These are phyloP conservation scores for Furcifer pardalis DNA, from an alignment of 2,797 vertebrate species.

Conservation along the genomic window DNA sequence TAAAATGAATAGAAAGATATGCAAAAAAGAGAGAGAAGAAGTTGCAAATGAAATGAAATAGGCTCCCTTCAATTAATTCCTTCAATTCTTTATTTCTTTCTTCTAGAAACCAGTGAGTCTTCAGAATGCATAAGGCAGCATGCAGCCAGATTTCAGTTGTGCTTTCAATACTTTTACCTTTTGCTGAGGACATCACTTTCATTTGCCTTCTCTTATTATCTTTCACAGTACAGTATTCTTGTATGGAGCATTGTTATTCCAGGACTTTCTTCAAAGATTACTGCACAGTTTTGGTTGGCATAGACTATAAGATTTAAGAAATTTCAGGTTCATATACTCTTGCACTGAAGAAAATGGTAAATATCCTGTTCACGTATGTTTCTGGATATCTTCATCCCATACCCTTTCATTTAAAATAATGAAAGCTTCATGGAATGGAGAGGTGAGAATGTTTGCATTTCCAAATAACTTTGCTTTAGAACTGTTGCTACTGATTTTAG, in stretches of 20 bases:
- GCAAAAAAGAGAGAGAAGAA: no score
- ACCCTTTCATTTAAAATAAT: slow-evolving; percentile 35
- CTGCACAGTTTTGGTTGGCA: not conserved
- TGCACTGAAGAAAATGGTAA: not conserved
- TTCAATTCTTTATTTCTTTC: no score
- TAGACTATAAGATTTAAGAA: not conserved
- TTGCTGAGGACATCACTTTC: not conserved
- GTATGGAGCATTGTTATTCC: not conserved
- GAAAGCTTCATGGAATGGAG: slow-evolving; percentile 20
- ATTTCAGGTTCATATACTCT: not conserved
- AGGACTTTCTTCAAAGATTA: not conserved
- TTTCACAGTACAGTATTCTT: not conserved
- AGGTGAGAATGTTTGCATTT: slow-evolving; percentile 8
- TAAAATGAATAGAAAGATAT: no score
- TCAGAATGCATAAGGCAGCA: not conserved
- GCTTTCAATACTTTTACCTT: not conserved
- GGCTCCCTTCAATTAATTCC: no score
- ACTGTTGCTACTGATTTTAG: slow-evolving; percentile 26
- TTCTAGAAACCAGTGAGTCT: no score
- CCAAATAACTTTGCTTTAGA: slow-evolving; percentile 16
- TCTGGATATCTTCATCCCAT: not conserved
- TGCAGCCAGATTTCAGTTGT: not conserved
- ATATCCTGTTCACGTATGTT: not conserved
- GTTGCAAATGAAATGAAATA: no score
- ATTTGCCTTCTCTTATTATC: not conserved